Percentiles rank a stretch among this genome's conserved stretches.
Conservation (phyloP, 2,888 invertebrate genomes). For the Pseudoips prasinana region DNA sequence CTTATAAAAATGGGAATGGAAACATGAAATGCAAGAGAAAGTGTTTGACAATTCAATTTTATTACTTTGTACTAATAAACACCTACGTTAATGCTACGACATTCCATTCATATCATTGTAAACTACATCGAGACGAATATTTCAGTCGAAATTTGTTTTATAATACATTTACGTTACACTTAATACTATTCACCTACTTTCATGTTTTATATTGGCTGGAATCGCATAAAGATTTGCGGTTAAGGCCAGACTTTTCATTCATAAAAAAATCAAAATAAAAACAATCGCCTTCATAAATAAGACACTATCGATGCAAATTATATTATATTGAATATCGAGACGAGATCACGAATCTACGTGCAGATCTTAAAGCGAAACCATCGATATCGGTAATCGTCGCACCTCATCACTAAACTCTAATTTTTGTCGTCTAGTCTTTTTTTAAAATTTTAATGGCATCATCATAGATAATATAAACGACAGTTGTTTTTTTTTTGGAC, state of each 20-base stretch:
- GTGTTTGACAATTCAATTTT: conserved; percentile 42
- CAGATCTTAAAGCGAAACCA: conserved; percentile 47
- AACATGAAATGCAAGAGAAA: conserved; percentile 26
- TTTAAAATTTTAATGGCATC: not conserved
- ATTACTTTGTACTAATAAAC: conserved; percentile 78
- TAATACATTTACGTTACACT: conserved; percentile 67
- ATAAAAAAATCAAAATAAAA: conserved; percentile 34
- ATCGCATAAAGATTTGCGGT: conserved; percentile 66
- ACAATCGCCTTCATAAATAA: conserved; percentile 40
- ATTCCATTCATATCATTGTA: conserved; percentile 72
- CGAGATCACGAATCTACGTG: conserved; percentile 49
- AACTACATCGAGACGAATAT: conserved; percentile 77
- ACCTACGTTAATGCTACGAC: conserved; percentile 67
- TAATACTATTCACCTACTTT: conserved; percentile 54
- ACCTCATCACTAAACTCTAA: conserved; percentile 38
- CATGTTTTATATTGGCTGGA: conserved; percentile 70
- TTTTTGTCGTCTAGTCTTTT: conserved; percentile 12
- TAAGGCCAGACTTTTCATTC: conserved; percentile 59
- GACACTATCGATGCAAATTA: conserved; percentile 56
- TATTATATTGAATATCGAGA: conserved; percentile 45
- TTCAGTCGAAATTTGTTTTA: conserved; percentile 77
- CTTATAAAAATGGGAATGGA: conserved; percentile 23
- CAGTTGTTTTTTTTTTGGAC: conserved; percentile 14
- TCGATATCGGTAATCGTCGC: conserved; percentile 42
- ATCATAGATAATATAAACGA: not conserved